Percentiles rank a stretch among this genome's conserved stretches.
Evolutionary conservation across 2,888 invertebrate genomes (phyloP).

Genomic region (Trypoxylon attenuatum): DNA sequence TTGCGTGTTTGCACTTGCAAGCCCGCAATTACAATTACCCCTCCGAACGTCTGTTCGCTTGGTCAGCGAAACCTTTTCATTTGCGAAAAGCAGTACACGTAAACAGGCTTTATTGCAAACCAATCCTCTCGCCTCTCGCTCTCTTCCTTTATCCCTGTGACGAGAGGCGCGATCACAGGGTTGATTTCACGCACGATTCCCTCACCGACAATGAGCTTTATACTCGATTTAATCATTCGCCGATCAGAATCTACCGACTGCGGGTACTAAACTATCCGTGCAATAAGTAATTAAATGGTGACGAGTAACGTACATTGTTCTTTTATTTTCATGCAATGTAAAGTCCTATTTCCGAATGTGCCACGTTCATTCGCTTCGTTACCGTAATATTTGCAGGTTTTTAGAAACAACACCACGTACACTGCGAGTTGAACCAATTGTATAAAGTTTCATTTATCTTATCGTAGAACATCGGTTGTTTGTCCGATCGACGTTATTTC

Average conservation of each 20-base stretch:
- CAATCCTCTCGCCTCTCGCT: too few relatives aligned
- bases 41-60: slow-evolving; percentile 41
- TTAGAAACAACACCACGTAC: too few relatives aligned
- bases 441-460: too few relatives aligned
- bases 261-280: too few relatives aligned
- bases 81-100: slow-evolving; percentile 35
- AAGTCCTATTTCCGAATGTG: too few relatives aligned
- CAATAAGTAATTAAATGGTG: slow-evolving; percentile 17
- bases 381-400: too few relatives aligned
- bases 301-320: not conserved
- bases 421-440: too few relatives aligned
- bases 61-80: slow-evolving; percentile 34
- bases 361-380: too few relatives aligned
- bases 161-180: slow-evolving; percentile 1
- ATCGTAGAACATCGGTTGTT: too few relatives aligned
- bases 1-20: slow-evolving; percentile 47
- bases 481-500: too few relatives aligned
- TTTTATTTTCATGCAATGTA: too few relatives aligned
- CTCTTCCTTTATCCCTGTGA: slow-evolving; percentile 2
- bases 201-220: slow-evolving; percentile 15
- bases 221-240: slow-evolving; percentile 27
- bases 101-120: slow-evolving; percentile 32
- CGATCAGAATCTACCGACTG: slow-evolving; percentile 13
- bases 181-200: slow-evolving; percentile 24
- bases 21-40: slow-evolving; percentile 56